Conservation (phyloP, 2,113 vertebrate genomes). For the Dromaius novaehollandiae region DNA sequence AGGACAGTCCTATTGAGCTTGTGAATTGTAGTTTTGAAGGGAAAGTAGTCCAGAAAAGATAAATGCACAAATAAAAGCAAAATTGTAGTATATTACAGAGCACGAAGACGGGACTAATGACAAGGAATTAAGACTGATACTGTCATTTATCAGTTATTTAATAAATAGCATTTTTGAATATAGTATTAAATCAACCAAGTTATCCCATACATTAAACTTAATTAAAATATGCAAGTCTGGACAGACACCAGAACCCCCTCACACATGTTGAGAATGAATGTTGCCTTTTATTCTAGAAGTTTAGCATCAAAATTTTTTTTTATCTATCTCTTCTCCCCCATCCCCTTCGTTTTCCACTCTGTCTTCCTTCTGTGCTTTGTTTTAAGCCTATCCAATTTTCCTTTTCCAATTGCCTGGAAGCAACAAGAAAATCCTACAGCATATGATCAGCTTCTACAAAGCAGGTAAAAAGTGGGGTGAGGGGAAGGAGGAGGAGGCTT, state of each 20-base stretch:
- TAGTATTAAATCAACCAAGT: background rate
- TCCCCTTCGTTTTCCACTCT: background rate
- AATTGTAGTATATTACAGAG: background rate
- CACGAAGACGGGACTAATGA: background rate
- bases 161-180: background rate
- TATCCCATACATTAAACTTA: accelerated
- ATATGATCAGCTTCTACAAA: background rate
- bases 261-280: background rate
- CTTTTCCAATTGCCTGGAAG: background rate
- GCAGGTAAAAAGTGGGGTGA: no score
- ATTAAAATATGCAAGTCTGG: background rate
- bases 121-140: background rate
- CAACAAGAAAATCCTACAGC: background rate
- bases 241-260: background rate
- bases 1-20: background rate
- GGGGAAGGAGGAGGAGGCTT: background rate
- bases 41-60: background rate
- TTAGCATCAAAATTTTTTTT: background rate
- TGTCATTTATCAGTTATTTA: background rate
- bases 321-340: background rate
- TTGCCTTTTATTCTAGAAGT: background rate
- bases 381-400: background rate
- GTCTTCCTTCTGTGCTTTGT: background rate
- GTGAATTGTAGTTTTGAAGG: background rate
- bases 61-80: background rate